Percentiles rank a stretch among this genome's conserved stretches.
phyloP scores from a whole-genome alignment of 2,888 invertebrate genomes.

The Heteropelma amictum region DNA sequence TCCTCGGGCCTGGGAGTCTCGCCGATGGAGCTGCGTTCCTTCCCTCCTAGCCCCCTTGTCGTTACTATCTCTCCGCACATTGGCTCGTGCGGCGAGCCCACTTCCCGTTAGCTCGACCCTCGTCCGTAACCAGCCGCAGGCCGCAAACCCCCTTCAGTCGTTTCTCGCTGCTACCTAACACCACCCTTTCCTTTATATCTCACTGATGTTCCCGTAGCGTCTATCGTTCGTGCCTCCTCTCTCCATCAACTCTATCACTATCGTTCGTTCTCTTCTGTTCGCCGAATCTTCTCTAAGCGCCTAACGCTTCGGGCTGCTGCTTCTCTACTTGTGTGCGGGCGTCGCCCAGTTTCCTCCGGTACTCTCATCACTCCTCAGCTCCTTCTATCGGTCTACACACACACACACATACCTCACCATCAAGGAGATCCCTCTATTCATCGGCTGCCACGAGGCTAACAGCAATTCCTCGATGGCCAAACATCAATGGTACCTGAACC shows the following conservation, averaged over 20 bases:
- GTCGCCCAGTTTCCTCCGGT: constrained; percentile 30
- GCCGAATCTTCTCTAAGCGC: constrained; percentile 32
- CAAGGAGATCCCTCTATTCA: neutral
- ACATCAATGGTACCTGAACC: constrained; percentile 8
- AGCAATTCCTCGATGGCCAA: constrained; percentile 19
- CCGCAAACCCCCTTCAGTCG: constrained; percentile 64
- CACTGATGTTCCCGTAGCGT: neutral
- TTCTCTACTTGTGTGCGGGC: constrained; percentile 10
- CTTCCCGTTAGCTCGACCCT: constrained; percentile 69
- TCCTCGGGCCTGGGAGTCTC: constrained; percentile 30
- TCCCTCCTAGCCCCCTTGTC: constrained; percentile 18
- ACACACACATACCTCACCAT: neutral
- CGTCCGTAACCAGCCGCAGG: constrained; percentile 70
- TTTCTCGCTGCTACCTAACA: constrained; percentile 15
- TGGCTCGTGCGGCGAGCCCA: constrained; percentile 65
- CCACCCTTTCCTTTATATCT: neutral
- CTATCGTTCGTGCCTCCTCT: constrained; percentile 29
- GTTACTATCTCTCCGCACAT: constrained; percentile 48
- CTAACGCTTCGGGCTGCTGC: constrained; percentile 28
- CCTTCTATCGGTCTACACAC: neutral
- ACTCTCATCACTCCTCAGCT: constrained; percentile 16
- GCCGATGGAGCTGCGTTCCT: constrained; percentile 56
- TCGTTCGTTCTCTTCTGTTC: constrained; percentile 12
- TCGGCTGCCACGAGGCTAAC: constrained; percentile 8
- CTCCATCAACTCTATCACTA: constrained; percentile 20